A percentile compares a stretch with the other conserved stretches of the same genome.
phyloP scores from a whole-genome alignment of 2,113 vertebrate genomes.

The Grammomys surdaster region DNA sequence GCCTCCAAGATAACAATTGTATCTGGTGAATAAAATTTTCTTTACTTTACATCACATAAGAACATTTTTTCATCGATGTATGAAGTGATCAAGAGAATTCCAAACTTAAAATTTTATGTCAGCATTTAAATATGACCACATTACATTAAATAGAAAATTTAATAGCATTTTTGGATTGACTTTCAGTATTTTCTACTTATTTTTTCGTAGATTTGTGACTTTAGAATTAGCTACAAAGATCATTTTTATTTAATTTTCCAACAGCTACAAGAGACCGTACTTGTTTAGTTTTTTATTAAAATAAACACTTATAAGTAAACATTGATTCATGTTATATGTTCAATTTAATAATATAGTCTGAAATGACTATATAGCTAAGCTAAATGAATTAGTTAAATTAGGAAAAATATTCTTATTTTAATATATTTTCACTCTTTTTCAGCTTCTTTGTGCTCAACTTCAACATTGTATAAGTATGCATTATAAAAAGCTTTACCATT shows the following conservation, averaged over 20 bases:
- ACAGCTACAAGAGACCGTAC: rapidly evolving
- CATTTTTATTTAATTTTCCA: background rate
- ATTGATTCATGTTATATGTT: background rate
- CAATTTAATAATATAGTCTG: background rate
- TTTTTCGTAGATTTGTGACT: background rate
- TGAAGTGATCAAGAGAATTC: background rate
- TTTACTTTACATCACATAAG: background rate
- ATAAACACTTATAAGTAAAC: background rate
- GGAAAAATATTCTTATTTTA: background rate
- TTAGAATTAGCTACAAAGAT: slow-evolving; percentile 42
- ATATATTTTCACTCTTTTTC: background rate
- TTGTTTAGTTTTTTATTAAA: background rate
- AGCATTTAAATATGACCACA: background rate
- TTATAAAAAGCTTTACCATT: background rate
- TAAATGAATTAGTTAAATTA: background rate
- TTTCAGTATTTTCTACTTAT: background rate
- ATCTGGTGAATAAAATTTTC: too few species aligned
- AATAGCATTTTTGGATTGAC: background rate
- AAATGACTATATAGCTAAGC: background rate
- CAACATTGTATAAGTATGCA: background rate
- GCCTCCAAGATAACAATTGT: too few species aligned
- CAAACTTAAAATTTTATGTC: background rate
- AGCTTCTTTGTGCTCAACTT: background rate
- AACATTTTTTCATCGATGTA: background rate
- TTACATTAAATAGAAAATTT: background rate